Evolutionary conservation across 1,140 invertebrate species (phyloP), one percentile per base, ranked within the genome.

Genomic region (Pogonomyrmex barbatus): DNA sequence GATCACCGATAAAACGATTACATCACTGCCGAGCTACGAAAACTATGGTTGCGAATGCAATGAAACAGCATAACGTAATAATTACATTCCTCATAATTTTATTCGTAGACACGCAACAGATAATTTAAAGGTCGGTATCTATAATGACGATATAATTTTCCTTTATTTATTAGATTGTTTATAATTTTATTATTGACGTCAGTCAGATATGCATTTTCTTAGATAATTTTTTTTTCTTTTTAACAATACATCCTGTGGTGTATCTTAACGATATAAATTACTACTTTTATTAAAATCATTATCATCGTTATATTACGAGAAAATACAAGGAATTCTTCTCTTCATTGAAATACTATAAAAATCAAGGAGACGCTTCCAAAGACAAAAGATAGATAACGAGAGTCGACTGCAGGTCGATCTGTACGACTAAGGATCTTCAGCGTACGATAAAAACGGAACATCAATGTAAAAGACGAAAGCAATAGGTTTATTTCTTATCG

Each of bases 401-500:
- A 82, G 5, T 30, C 60, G 75, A 47, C 2, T 65, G 47, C 12
- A 67, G 63, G 12, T 67, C 76, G 24, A 85, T 56, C 50, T 8
- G 8, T 24, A 24, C 45, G 52, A 77, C 36, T 79, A 58, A 4
- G 42, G 45, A 54, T 81, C 56, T 42, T 42, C 50, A 50, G 76
- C 76, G 65, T 50, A 50, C 30, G 36, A 89, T 89, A 90, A 90
- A 90, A 90, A 90, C 78, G 36, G 42, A 10, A 10, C 60, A 54
- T 78, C 54, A 81, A 86, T 58, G 45, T 50, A 86, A 81, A 68
- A 62, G 81, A 82, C 75, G 60, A 84, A 76, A 82, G 81, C 86
- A 82, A 90, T 90, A 90, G 45, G 63, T 82, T 90, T 71, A 54
- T 75, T 87, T 87, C 79, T 89, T 87, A 89, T 89, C 79, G 33